These are phyloP conservation scores for Carassius auratus DNA, from an alignment of 2,113 vertebrate genomes.

Conservation along the genomic window DNA sequence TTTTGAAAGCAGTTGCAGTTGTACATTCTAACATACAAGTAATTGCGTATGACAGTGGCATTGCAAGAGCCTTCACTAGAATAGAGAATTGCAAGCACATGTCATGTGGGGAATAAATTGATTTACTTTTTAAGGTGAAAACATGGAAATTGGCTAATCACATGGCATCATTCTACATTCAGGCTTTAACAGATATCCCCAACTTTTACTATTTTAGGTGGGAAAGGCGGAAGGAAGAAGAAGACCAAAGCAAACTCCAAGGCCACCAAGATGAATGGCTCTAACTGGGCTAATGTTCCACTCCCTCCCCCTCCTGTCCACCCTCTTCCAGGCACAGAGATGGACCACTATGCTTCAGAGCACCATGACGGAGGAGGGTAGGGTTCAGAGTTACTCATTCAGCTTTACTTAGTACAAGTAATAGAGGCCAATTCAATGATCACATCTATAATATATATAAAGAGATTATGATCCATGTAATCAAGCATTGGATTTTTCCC, in stretches of 20 bases:
- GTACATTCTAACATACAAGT: constrained; percentile 52
- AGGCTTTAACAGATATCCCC: background rate
- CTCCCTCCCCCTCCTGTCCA: constrained; percentile 94
- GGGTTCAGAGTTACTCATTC: constrained; percentile 15
- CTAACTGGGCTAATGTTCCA: constrained; percentile 93
- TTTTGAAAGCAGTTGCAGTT: constrained; percentile 59
- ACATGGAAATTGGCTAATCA: constrained; percentile 52
- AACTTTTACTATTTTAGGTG: constrained; percentile 79
- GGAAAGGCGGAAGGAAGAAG: constrained; percentile 99
- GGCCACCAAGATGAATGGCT: constrained; percentile 89
- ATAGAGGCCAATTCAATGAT: background rate
- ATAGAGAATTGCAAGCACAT: background rate
- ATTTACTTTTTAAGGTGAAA: background rate
- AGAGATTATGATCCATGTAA: background rate
- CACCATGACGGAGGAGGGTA: constrained; percentile 91
- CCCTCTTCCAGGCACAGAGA: constrained; percentile 93
- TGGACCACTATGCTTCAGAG: constrained; percentile 90
- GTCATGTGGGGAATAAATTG: background rate
- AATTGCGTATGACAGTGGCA: constrained; percentile 31
- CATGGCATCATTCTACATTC: constrained; percentile 38
- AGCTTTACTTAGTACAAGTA: background rate
- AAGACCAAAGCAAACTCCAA: constrained; percentile 92
- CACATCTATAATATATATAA: background rate
- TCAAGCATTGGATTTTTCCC: background rate
- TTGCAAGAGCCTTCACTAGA: constrained; percentile 34